Conservation (phyloP, 2,888 invertebrate genomes). For the Alsophila aescularia region DNA sequence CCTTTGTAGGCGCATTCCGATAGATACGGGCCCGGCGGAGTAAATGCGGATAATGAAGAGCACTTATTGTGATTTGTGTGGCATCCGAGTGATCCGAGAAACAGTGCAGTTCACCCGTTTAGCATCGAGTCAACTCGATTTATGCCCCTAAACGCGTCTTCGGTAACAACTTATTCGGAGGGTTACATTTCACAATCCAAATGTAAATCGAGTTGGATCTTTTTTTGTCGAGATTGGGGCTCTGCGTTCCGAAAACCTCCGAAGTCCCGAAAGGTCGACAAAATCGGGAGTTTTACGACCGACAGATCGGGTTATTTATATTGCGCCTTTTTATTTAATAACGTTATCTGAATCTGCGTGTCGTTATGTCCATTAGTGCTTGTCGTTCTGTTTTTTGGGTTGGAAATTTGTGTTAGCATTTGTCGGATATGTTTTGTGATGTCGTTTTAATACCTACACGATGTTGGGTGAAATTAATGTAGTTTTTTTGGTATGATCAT, state of each 20-base stretch:
- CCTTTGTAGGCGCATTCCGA: conserved; percentile 82
- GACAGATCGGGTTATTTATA: conserved; percentile 69
- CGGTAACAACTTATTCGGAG: conserved; percentile 15
- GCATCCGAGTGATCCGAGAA: conserved; percentile 64
- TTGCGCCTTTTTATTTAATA: conserved; percentile 70
- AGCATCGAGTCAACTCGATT: conserved; percentile 43
- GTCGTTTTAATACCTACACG: conserved; percentile 33
- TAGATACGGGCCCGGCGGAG: conserved; percentile 64
- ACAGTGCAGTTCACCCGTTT: conserved; percentile 37
- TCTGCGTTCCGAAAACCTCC: conserved; percentile 45
- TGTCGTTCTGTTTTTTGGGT: conserved; percentile 60
- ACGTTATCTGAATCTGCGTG: conserved; percentile 67
- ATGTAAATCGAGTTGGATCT: conserved; percentile 20
- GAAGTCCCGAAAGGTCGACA: conserved; percentile 47
- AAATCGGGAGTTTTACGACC: conserved; percentile 70
- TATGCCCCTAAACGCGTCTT: conserved; percentile 38
- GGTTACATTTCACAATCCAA: conserved; percentile 18
- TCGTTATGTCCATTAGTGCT: conserved; percentile 67
- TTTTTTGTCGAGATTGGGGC: conserved; percentile 38
- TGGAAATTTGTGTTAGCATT: conserved; percentile 45
- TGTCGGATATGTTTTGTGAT: conserved; percentile 43
- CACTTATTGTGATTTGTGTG: conserved; percentile 79
- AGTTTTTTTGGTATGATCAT: no score
- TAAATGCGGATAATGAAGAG: conserved; percentile 82
- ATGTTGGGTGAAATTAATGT: no score